Conservation (phyloP, 2,888 invertebrate genomes). For the Trissonchulus latispiculum region DNA sequence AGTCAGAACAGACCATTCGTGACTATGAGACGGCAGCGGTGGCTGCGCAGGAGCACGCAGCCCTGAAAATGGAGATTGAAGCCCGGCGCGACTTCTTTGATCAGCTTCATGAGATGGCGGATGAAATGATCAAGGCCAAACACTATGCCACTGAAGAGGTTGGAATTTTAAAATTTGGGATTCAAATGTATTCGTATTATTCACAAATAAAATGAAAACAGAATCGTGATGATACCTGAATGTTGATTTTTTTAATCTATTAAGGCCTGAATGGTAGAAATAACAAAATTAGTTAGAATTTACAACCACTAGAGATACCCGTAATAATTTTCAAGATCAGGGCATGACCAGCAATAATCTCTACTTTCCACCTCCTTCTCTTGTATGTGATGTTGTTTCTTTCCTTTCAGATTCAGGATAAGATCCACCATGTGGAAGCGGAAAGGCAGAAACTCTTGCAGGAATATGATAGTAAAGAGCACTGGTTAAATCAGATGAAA, state of each 20-base stretch:
- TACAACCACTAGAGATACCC: no score
- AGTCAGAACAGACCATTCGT: slow-evolving; percentile 64
- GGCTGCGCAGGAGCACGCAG: slow-evolving; percentile 74
- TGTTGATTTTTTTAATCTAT: no score
- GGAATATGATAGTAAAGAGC: slow-evolving; percentile 78
- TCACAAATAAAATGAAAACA: no score
- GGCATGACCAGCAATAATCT: no score
- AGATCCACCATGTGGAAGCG: slow-evolving; percentile 57
- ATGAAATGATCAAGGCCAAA: slow-evolving; percentile 69
- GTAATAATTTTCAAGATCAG: no score
- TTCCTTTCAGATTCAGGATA: slow-evolving; percentile 41
- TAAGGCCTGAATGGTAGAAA: no score
- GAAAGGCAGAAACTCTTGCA: slow-evolving; percentile 67
- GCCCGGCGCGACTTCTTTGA: slow-evolving; percentile 71
- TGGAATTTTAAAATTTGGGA: no score
- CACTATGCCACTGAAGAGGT: slow-evolving; percentile 61
- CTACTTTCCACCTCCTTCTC: no score
- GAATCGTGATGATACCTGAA: no score
- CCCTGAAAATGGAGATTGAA: slow-evolving; percentile 71
- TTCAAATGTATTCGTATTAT: no score
- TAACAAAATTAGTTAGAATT: no score
- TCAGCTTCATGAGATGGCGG: slow-evolving; percentile 62
- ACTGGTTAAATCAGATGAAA: slow-evolving; percentile 75
- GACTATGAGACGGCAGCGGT: slow-evolving; percentile 47
- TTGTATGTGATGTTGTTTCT: no score